These are phyloP conservation scores for Ophion costatus DNA, from an alignment of 2,888 invertebrate genomes.

Conservation along the genomic window DNA sequence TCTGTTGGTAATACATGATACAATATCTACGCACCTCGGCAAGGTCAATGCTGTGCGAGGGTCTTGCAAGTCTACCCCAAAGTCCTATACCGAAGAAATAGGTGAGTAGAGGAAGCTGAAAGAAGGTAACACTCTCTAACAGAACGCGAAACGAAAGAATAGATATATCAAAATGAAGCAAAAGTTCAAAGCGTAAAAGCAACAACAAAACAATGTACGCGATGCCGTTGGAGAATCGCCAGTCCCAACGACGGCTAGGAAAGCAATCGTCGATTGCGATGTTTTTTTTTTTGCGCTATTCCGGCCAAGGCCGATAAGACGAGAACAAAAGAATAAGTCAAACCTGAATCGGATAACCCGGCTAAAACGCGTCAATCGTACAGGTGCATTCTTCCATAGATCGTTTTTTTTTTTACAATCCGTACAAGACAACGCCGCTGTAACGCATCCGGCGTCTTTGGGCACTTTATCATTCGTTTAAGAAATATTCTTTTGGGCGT, in stretches of 20 bases:
- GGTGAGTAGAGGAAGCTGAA: constrained; percentile 83
- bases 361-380: constrained; percentile 50
- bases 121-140: constrained; percentile 81
- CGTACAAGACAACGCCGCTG: constrained; percentile 28
- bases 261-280: constrained; percentile 15
- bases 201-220: constrained; percentile 30
- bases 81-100: constrained; percentile 82
- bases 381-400: constrained; percentile 47
- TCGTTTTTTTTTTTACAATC: not conserved
- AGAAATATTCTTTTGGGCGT: not conserved
- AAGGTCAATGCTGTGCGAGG: constrained; percentile 84
- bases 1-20: constrained; percentile 84
- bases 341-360: constrained; percentile 62
- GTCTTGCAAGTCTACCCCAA: constrained; percentile 84
- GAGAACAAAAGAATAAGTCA: constrained; percentile 44
- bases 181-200: not conserved
- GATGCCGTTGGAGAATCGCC: constrained; percentile 3
- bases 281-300: constrained; percentile 3
- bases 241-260: constrained; percentile 38
- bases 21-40: constrained; percentile 84
- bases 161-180: constrained; percentile 22
- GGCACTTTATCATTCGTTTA: constrained; percentile 25
- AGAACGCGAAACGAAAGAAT: constrained; percentile 63
- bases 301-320: constrained; percentile 3
- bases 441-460: constrained; percentile 54